Base-by-base conservation (phyloP, 2,888 invertebrate genomes). In the Brachycybe producta region DNA sequence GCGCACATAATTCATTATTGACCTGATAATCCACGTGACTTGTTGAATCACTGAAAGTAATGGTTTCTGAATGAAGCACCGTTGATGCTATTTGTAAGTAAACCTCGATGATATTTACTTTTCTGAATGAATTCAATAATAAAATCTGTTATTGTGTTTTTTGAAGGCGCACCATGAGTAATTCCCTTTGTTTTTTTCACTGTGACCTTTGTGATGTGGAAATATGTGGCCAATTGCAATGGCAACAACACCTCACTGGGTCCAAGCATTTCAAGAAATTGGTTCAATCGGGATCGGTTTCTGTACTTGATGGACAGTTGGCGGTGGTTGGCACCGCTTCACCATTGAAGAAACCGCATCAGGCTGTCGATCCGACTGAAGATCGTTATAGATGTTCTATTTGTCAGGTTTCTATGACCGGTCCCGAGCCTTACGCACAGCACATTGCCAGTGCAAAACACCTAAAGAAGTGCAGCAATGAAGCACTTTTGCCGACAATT, bases 241-340 rank as follows among this genome's bases (percentile, higher is more conserved):
- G 19, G 17, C 17, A 19, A 5, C 45, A 45, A 17, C 45, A 45
- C 26, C 21, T 19, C 2, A 24, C 32, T 5, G 35, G 45, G 15
- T 32, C 19, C 19, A 45, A 45, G 34, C 45, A 45, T 32, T 13
- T 34, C 11, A 45, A 45, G 45, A 32, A 28, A 7, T 17, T 36
- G 28, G 27, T 30, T 2, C 5, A 30, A 11, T n/a, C 32, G 8
- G 32, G n/a, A 30, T 8, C 32, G n/a, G 8, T n/a, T 30, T 30
- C 32, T 11, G n/a, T n/a, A 30, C 32, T 8, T 30, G 8, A 8
- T 30, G 32, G 32, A 11, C 32, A n/a, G 32, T 30, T 30, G 32
- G 32, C 8, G 8, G 32, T 30, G n/a, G n/a, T n/a, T n/a, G n/a
- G n/a, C n/a, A n/a, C 32, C 32, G 11, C 32, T 32, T 32, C 32